phyloP scores from a whole-genome alignment of 1,140 invertebrate genomes.

The Scaptomyza montana region DNA sequence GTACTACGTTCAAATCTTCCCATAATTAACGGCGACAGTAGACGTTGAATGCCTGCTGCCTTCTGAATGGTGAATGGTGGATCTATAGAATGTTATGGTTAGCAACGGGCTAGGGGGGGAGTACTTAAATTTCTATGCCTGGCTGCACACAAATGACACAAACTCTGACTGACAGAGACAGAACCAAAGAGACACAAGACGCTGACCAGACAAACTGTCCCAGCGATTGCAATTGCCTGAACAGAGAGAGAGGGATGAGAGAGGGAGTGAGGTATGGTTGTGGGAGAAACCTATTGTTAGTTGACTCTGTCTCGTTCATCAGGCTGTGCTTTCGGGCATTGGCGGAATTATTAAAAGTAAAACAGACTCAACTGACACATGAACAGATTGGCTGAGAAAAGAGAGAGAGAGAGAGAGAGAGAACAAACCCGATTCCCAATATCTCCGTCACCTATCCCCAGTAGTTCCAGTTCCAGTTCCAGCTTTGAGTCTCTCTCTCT shows the following conservation, averaged over 20 bases:
- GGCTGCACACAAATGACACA: constrained; percentile 75
- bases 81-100: not conserved
- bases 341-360: constrained; percentile 78
- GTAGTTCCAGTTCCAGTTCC: constrained; percentile 25
- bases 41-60: constrained; percentile 30
- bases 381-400: constrained; percentile 9
- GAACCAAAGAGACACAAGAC: constrained; percentile 27
- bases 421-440: constrained; percentile 45
- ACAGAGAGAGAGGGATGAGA: not conserved
- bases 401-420: not conserved
- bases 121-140: constrained; percentile 74
- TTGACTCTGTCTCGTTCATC: constrained; percentile 45
- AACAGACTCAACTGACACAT: constrained; percentile 21
- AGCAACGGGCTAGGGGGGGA: not conserved
- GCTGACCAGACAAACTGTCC: constrained; percentile 55
- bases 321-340: constrained; percentile 25
- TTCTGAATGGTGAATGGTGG: constrained; percentile 17
- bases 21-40: constrained; percentile 72
- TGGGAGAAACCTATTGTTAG: constrained; percentile 63
- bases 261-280: no score
- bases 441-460: no score
- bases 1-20: constrained; percentile 73
- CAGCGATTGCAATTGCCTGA: constrained; percentile 66
- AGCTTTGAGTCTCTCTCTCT: no score
- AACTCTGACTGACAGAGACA: constrained; percentile 22